phyloP scores from a whole-genome alignment of 2,113 vertebrate species.

The Otis tarda region DNA sequence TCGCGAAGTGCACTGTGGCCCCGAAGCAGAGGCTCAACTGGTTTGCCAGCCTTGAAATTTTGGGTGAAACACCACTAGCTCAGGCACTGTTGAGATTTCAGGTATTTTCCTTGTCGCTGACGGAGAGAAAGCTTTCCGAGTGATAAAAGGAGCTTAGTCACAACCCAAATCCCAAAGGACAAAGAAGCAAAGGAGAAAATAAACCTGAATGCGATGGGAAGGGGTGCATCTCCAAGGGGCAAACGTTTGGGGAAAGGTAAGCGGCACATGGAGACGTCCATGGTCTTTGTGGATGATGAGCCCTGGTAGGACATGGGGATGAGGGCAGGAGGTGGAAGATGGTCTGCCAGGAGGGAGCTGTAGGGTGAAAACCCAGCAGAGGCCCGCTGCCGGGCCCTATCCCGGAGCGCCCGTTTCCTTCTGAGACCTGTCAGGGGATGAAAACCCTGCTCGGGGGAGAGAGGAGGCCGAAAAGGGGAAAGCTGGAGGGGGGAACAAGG shows the following conservation, averaged over 20 bases:
- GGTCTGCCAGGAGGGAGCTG: background rate
- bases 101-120: background rate
- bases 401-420: background rate
- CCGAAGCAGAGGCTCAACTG: background rate
- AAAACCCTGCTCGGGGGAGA: background rate
- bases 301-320: background rate
- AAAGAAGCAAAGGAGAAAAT: background rate
- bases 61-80: background rate
- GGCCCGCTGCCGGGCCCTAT: fast-evolving
- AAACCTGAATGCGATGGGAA: background rate
- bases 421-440: background rate
- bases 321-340: background rate
- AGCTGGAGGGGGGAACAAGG: background rate
- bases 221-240: background rate
- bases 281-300: background rate
- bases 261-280: fast-evolving
- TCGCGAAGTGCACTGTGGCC: background rate
- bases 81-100: background rate
- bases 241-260: background rate
- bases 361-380: background rate
- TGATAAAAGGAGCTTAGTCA: background rate
- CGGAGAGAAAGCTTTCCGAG: background rate
- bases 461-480: background rate
- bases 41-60: background rate
- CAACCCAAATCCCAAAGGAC: background rate